Base-by-base conservation (phyloP, 2,888 invertebrate genomes). In the Nomada ferruginata region DNA sequence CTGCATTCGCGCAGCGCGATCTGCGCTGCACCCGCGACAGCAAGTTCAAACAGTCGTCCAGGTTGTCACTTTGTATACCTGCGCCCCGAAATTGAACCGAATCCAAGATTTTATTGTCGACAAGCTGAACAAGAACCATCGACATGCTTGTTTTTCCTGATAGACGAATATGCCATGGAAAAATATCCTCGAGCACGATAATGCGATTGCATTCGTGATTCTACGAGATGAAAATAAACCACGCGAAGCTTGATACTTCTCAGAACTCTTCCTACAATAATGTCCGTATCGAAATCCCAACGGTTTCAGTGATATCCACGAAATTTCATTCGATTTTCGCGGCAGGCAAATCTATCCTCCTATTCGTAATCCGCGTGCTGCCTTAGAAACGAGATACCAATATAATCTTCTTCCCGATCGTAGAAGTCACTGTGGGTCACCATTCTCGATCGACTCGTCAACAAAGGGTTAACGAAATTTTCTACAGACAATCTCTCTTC, bases 151-250 rank as follows among this genome's bases (percentile, higher is more conserved):
- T 79, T 85, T 78, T 71, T 29, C 66, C 64, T 23, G 13, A 13
- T 13, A 47, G 23, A 53, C 61, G 75, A 77, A 18, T 74, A 60
- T 52, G 26, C 79, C 47, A 29, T 73, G 59, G 61, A 64, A 70
- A 52, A 63, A 72, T 79, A 59, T 20, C 68, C 20, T 13, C 36
- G 68, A 26, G 47, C 63, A 63, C 55, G 75, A 71, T 73, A 69
- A 26, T 59, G 50, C 50, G 73, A 66, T 50, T 61, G 59, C 29
- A 60, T 47, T 55, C 36, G 47, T 47, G 77, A 64, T 74, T 64
- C 82, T 36, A 47, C 18, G 63, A n/a, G 74, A 85, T 76, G 66
- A 82, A 86, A 86, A 86, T 84, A 86, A 86, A 79, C 78, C 23
- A n/a, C 5, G 50, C 20, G 15, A 59, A 9, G n/a, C 66, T 15